Conservation (phyloP, 2,113 vertebrate species). For the Garra rufa region DNA sequence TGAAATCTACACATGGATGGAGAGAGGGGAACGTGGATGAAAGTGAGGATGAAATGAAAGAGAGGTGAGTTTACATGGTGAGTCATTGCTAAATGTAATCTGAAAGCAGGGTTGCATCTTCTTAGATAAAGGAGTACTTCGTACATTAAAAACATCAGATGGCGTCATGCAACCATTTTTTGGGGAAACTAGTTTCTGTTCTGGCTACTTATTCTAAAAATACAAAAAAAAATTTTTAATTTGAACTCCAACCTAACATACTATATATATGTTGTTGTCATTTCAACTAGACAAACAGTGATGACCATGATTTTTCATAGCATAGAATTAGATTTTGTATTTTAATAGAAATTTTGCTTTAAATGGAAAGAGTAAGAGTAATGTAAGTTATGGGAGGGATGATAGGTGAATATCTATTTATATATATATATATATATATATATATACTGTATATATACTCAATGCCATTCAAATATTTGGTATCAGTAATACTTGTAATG, state of each 20-base stretch:
- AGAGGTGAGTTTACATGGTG: slow-evolving; percentile 64
- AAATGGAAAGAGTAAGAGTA: neutral
- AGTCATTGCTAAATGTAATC: neutral
- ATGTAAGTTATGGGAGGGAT: too few species aligned
- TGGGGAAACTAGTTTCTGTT: neutral
- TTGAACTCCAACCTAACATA: neutral
- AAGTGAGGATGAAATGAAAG: slow-evolving; percentile 65
- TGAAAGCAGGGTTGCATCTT: neutral
- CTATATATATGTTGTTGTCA: neutral
- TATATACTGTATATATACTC: too few species aligned
- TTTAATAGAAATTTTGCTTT: neutral
- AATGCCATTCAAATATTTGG: too few species aligned
- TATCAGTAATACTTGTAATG: too few species aligned
- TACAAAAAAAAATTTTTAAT: neutral
- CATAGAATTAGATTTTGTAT: neutral
- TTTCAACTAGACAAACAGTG: neutral
- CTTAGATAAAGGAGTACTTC: neutral
- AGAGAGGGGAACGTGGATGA: slow-evolving; percentile 71
- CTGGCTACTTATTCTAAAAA: neutral
- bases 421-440: too few species aligned
- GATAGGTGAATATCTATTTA: too few species aligned
- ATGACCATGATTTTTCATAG: neutral
- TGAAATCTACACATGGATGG: slow-evolving; percentile 63
- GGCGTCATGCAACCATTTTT: neutral
- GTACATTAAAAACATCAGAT: neutral